phyloP scores from a whole-genome alignment of 2,797 vertebrate species.

The Pseudotriccus pelzelni region DNA sequence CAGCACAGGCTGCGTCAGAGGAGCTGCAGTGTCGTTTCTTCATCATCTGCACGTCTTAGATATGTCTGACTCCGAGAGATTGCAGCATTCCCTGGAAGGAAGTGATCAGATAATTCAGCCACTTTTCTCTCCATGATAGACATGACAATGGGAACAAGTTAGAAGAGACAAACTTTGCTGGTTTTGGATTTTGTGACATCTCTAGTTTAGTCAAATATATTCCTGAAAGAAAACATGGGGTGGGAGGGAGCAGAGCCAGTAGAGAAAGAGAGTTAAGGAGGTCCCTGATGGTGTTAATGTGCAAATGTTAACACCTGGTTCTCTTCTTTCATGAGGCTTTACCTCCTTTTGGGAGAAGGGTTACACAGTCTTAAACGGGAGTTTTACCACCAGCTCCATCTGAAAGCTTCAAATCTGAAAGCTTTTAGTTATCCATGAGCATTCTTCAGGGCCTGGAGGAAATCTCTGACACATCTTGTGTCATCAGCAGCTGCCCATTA shows the following conservation, averaged over 20 bases:
- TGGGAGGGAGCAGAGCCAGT: neutral
- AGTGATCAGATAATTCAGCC: neutral
- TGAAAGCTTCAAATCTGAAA: neutral
- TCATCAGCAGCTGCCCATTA: neutral
- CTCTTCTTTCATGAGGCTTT: neutral
- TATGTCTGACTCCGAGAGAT: neutral
- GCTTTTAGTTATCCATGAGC: neutral
- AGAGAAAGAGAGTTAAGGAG: neutral
- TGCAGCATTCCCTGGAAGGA: neutral
- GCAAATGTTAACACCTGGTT: neutral
- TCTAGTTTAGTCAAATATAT: neutral
- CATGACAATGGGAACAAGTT: neutral
- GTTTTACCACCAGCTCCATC: neutral
- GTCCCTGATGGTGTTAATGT: neutral
- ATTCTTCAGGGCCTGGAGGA: neutral
- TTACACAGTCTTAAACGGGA: neutral
- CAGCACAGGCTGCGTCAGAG: neutral
- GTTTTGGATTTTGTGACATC: neutral
- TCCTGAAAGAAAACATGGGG: neutral
- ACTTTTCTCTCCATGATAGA: neutral
- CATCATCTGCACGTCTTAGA: neutral
- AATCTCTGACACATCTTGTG: neutral
- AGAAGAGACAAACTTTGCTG: neutral
- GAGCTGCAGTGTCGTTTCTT: neutral
- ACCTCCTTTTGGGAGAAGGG: neutral